These are phyloP conservation scores for Rhinichthys osculus DNA, from an alignment of 2,797 vertebrate genomes.

Conservation along the genomic window DNA sequence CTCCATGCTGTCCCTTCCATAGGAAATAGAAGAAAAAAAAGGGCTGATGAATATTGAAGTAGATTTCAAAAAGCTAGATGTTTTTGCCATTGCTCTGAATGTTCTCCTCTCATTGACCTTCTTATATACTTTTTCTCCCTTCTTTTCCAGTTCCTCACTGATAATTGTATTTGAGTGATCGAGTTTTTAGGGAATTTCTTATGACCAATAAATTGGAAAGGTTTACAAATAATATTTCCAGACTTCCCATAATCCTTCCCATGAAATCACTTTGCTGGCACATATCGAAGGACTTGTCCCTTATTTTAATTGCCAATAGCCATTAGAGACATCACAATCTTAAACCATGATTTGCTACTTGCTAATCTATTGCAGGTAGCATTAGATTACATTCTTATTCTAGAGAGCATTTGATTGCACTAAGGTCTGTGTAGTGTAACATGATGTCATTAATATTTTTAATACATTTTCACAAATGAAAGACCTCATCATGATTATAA, in stretches of 20 bases:
- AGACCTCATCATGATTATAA: too few species aligned
- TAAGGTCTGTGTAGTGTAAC: not conserved
- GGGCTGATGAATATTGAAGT: conserved; percentile 25
- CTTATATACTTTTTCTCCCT: not conserved
- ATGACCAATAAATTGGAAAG: conserved; percentile 1
- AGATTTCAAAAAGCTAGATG: conserved; percentile 15
- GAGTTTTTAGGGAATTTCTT: not conserved
- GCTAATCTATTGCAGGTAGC: not conserved
- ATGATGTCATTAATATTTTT: not conserved
- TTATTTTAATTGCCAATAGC: not conserved
- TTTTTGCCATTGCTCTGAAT: not conserved
- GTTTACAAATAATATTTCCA: conserved; percentile 2
- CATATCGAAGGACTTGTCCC: not conserved
- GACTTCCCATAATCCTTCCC: not conserved
- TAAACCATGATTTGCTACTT: not conserved
- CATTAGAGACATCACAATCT: not conserved
- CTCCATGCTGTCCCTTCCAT: conserved; percentile 10
- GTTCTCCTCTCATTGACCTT: not conserved
- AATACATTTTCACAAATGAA: not conserved
- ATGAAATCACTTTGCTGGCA: not conserved
- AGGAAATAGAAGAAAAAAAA: conserved; percentile 7
- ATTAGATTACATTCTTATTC: too few species aligned
- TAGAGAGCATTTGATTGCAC: not conserved
- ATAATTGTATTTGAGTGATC: conserved; percentile 15
- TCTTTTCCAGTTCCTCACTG: not conserved